Percentiles rank a stretch among this genome's conserved stretches.
Conservation (phyloP, 92 coral and sea anemone genomes). For the Parazoanthus darwini region DNA sequence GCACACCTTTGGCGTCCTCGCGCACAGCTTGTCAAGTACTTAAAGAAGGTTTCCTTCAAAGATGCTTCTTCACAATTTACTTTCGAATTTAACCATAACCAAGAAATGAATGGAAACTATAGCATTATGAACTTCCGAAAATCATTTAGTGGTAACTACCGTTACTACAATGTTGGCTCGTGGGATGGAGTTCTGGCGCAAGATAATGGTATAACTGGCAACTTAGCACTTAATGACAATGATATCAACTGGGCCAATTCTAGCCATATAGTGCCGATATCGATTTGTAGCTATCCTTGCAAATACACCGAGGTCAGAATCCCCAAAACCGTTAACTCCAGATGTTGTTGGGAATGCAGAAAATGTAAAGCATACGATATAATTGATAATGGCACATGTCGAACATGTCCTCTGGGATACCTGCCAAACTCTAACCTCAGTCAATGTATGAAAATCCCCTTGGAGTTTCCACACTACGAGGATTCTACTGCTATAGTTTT, state of each 20-base stretch:
- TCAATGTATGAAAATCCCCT: constrained; percentile 60
- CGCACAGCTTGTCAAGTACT: constrained; percentile 56
- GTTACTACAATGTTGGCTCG: constrained; percentile 68
- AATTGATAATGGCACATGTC: constrained; percentile 82
- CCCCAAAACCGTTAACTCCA: constrained; percentile 58
- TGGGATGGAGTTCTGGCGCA: constrained; percentile 65
- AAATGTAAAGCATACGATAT: constrained; percentile 57
- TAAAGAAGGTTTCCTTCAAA: constrained; percentile 81
- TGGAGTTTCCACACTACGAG: constrained; percentile 57
- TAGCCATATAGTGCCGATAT: constrained; percentile 47
- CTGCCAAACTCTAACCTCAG: constrained; percentile 66
- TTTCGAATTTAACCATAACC: constrained; percentile 73
- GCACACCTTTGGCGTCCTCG: constrained; percentile 47
- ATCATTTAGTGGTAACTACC: constrained; percentile 45
- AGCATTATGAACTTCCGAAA: constrained; percentile 74
- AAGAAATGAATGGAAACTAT: constrained; percentile 85
- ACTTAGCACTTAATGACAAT: constrained; percentile 37
- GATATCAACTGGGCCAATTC: constrained; percentile 68
- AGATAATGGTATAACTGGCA: constrained; percentile 48
- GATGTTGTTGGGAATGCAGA: constrained; percentile 88
- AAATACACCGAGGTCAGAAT: constrained; percentile 52
- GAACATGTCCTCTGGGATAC: constrained; percentile 67
- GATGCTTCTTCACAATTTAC: constrained; percentile 65
- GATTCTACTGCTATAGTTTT: constrained; percentile 51
- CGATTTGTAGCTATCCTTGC: constrained; percentile 73